Evolutionary conservation across 2,888 invertebrate genomes (phyloP).

Genomic region (Magallana nippona): DNA sequence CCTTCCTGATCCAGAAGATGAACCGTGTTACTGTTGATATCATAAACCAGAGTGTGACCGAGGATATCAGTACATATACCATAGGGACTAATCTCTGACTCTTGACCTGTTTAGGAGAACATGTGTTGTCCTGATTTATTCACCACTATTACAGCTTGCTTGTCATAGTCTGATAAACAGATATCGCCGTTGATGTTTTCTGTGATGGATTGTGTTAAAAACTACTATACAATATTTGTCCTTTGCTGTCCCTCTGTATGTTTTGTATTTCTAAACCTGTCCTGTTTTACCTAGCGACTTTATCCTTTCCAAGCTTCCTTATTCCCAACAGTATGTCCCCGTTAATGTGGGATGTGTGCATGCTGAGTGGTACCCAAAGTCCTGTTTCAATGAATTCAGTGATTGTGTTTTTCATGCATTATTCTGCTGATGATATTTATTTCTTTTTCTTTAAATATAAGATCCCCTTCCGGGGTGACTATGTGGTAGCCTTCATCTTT

Average conservation of each 20-base stretch:
- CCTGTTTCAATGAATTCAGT: not conserved
- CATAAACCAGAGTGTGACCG: not conserved
- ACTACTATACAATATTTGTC: too few species aligned
- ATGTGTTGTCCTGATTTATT: slow-evolving; percentile 4
- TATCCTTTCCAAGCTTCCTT: not conserved
- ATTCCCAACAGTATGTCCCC: not conserved
- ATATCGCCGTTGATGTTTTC: not conserved
- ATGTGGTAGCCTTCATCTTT: not conserved
- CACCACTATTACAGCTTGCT: not conserved
- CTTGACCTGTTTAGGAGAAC: not conserved
- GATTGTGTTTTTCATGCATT: not conserved
- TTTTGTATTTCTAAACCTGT: too few species aligned
- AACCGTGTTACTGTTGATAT: not conserved
- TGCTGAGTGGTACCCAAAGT: not conserved
- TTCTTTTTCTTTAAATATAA: not conserved
- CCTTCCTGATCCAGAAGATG: not conserved
- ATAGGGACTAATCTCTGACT: not conserved
- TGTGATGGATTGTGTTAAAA: not conserved
- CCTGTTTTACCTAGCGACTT: not conserved
- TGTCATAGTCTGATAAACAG: not conserved
- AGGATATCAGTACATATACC: not conserved
- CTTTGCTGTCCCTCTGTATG: too few species aligned
- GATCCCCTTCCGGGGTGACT: not conserved
- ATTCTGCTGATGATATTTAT: not conserved
- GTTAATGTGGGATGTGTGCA: not conserved